Percentiles rank a stretch among this genome's conserved stretches.
Evolutionary conservation across 2,113 vertebrate species (phyloP).

Genomic region (Odocoileus hemionus): DNA sequence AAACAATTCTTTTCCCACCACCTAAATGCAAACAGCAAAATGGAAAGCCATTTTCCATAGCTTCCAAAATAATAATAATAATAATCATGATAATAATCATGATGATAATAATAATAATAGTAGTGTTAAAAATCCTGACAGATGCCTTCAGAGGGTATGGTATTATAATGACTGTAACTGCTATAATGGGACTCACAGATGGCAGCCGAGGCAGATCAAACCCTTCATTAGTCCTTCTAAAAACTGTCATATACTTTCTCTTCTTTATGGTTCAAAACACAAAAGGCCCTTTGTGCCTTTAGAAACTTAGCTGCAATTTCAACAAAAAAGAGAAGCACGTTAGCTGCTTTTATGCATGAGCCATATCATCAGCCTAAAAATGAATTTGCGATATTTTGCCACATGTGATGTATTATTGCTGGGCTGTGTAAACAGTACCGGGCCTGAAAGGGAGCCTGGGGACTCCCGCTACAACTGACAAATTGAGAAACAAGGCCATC

Average conservation of each 20-base stretch:
- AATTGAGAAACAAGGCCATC: conserved; percentile 74
- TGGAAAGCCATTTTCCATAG: conserved; percentile 32
- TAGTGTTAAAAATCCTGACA: conserved; percentile 19
- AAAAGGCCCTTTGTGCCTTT: conserved; percentile 63
- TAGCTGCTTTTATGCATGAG: conserved; percentile 68
- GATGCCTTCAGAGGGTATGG: conserved; percentile 27
- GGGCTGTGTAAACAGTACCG: conserved; percentile 76
- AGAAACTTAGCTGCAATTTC: conserved; percentile 61
- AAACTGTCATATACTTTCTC: conserved; percentile 61
- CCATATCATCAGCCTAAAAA: conserved; percentile 77
- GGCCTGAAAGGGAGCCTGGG: conserved; percentile 73
- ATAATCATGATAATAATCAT: conserved; percentile 18
- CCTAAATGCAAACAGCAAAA: conserved; percentile 39
- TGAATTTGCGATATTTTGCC: conserved; percentile 78
- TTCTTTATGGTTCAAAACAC: conserved; percentile 48
- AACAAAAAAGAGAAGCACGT: conserved; percentile 66
- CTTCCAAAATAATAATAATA: conserved; percentile 56
- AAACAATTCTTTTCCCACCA: conserved; percentile 26
- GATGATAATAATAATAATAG: neutral
- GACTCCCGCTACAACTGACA: conserved; percentile 75
- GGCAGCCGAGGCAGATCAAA: conserved; percentile 55
- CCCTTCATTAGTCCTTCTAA: conserved; percentile 58
- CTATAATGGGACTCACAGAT: conserved; percentile 54
- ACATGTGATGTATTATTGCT: conserved; percentile 77
- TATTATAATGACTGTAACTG: conserved; percentile 53